Evolutionary conservation across 2,797 vertebrate genomes (phyloP).

Genomic region (Crocodylus rhombifer): DNA sequence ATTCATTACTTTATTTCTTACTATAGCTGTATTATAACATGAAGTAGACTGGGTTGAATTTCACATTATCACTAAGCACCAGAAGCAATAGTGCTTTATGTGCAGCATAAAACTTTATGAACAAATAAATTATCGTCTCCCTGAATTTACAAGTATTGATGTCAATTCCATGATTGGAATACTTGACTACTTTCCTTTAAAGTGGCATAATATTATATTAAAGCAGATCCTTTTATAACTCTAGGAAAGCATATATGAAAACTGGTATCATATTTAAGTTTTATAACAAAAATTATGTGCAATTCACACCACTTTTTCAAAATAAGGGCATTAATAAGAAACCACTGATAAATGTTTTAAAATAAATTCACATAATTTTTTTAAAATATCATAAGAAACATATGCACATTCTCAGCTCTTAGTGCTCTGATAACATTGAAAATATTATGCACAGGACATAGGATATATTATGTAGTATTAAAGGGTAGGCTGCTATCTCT

Average conservation of each 20-base stretch:
- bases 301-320: background rate
- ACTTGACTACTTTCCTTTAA: background rate
- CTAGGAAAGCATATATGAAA: background rate
- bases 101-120: constrained; percentile 8
- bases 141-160: background rate
- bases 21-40: background rate
- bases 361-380: background rate
- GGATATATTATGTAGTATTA: background rate
- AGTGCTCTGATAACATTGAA: background rate
- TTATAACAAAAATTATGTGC: background rate
- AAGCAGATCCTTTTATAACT: background rate
- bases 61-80: background rate
- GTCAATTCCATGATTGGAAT: background rate
- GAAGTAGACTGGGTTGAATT: background rate
- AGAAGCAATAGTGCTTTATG: background rate
- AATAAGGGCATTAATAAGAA: too few species aligned
- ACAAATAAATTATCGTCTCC: background rate
- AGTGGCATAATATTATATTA: background rate
- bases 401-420: background rate
- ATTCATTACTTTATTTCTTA: background rate
- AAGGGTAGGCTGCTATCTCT: background rate
- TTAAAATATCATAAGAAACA: background rate
- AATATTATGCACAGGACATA: background rate
- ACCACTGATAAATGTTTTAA: background rate
- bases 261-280: background rate